These are phyloP conservation scores for Hassar affinis DNA, from an alignment of 2,113 vertebrate species.

Conservation along the genomic window DNA sequence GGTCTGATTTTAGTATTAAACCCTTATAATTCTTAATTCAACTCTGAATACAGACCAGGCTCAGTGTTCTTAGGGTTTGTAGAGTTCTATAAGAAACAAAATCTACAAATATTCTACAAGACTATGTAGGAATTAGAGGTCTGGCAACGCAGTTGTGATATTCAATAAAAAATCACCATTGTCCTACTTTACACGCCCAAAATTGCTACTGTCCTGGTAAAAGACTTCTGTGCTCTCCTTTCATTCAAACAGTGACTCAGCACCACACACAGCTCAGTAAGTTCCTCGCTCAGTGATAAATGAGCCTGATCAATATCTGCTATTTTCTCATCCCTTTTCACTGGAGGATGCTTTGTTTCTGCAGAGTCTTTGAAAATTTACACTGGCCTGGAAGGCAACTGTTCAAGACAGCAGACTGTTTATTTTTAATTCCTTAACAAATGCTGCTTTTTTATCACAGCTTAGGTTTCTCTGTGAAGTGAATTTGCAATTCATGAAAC, in stretches of 20 bases:
- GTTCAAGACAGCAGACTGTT: conserved; percentile 10
- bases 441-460: too few relatives aligned
- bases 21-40: not conserved
- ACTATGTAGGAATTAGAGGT: not conserved
- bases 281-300: conserved; percentile 46
- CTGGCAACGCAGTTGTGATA: not conserved
- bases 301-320: conserved; percentile 52
- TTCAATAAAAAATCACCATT: not conserved
- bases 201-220: conserved; percentile 8
- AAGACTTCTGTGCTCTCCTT: conserved; percentile 12
- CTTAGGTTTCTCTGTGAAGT: too few relatives aligned
- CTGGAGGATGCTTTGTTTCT: conserved; percentile 39
- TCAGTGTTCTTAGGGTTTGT: not conserved
- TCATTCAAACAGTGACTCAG: conserved; percentile 37
- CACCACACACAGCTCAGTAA: conserved; percentile 26
- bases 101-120: not conserved
- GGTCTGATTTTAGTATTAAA: not conserved
- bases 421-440: not conserved
- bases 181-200: not conserved
- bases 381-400: conserved; percentile 13
- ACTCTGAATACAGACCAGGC: not conserved
- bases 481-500: not conserved
- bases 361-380: conserved; percentile 49
- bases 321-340: conserved; percentile 41
- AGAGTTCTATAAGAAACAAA: not conserved